These are phyloP conservation scores for Latrodectus elegans DNA, from an alignment of 2,888 invertebrate genomes.

Conservation along the genomic window DNA sequence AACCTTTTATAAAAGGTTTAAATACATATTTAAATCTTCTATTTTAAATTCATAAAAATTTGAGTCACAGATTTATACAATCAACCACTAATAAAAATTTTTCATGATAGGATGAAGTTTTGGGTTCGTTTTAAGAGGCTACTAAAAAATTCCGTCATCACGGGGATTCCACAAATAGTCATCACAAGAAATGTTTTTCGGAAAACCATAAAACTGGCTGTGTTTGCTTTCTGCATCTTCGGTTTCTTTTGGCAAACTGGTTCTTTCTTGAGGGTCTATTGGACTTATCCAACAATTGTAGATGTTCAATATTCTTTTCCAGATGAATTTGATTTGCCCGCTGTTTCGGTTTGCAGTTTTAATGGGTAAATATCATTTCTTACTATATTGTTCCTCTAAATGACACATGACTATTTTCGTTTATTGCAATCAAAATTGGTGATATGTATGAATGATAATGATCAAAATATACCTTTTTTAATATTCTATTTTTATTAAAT, in stretches of 20 bases:
- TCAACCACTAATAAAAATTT: too few relatives aligned
- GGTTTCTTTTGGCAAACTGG: constrained; percentile 58
- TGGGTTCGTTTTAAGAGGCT: constrained; percentile 34
- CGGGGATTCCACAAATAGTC: constrained; percentile 62
- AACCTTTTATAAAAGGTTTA: too few relatives aligned
- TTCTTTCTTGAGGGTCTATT: constrained; percentile 37
- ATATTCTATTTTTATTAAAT: background rate
- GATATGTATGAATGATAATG: background rate
- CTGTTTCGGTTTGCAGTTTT: constrained; percentile 44
- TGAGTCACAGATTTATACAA: too few relatives aligned
- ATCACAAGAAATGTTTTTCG: constrained; percentile 27
- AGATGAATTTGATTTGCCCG: constrained; percentile 47
- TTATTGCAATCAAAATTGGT: background rate
- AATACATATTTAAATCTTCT: too few relatives aligned
- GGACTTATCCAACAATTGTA: constrained; percentile 62
- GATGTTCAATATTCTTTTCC: constrained; percentile 52
- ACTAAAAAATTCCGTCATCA: constrained; percentile 48
- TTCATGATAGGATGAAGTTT: constrained; percentile 43
- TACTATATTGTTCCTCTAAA: too few relatives aligned
- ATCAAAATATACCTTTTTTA: background rate
- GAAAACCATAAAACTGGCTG: constrained; percentile 29
- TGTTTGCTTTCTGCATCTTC: constrained; percentile 32
- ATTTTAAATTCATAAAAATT: too few relatives aligned
- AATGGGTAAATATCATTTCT: constrained; percentile 48
- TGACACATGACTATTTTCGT: too few relatives aligned